Conservation (phyloP, 2,888 invertebrate species). For the Lamproptera curius region DNA sequence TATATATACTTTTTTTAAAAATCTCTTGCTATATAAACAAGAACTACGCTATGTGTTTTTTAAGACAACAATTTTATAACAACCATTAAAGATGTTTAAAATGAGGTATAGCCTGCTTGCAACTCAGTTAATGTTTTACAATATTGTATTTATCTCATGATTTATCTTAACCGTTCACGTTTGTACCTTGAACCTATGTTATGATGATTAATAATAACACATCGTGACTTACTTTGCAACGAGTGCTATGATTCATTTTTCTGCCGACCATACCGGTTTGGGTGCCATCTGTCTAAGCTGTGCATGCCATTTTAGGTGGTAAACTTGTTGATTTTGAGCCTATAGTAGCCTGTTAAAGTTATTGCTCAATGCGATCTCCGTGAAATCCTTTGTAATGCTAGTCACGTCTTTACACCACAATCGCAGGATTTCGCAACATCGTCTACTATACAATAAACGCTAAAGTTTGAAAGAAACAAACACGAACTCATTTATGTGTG, state of each 20-base stretch:
- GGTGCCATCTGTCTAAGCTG: conserved; percentile 17
- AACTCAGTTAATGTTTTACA: no score
- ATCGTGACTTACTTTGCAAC: conserved; percentile 14
- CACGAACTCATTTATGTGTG: no score
- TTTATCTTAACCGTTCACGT: conserved; percentile 6
- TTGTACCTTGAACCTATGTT: conserved; percentile 5
- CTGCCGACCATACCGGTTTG: conserved; percentile 17
- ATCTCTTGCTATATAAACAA: no score
- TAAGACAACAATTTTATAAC: no score
- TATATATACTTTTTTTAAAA: no score
- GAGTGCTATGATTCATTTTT: conserved; percentile 18
- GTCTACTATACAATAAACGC: neutral
- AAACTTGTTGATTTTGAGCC: neutral
- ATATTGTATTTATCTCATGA: no score
- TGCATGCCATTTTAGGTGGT: conserved; percentile 7
- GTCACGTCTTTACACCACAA: conserved; percentile 17
- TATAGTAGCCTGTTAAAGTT: conserved; percentile 1
- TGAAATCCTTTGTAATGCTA: conserved; percentile 6
- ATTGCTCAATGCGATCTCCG: conserved; percentile 4
- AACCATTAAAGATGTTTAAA: no score
- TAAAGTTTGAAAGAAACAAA: no score
- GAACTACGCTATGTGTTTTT: no score
- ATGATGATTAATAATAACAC: conserved; percentile 13
- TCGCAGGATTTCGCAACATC: conserved; percentile 4
- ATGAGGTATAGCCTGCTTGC: no score